Evolutionary conservation across 2,113 vertebrate genomes (phyloP).

Genomic region (Bungarus multicinctus): DNA sequence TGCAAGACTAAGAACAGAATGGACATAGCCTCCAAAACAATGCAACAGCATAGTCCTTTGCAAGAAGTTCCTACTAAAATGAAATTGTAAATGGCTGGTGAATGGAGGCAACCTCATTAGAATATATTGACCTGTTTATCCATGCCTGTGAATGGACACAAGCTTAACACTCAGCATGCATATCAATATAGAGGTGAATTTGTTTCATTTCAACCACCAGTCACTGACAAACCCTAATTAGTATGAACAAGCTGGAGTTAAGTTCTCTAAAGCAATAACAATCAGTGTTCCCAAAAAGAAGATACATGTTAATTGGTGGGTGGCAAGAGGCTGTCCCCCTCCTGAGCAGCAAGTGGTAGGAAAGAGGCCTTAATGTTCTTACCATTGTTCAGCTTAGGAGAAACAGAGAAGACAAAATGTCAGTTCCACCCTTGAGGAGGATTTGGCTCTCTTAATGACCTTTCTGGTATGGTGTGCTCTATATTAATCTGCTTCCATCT

Average conservation of each 20-base stretch:
- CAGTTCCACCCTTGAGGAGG: not conserved
- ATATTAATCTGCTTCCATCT: not conserved
- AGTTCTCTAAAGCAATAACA: not conserved
- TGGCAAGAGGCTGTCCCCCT: not conserved
- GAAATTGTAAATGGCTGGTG: not conserved
- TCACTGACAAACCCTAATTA: not conserved
- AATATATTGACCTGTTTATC: not conserved
- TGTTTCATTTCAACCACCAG: not conserved
- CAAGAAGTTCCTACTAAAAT: not conserved
- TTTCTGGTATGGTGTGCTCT: not conserved
- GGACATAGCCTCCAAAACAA: not conserved
- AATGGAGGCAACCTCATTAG: not conserved
- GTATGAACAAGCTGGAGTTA: not conserved
- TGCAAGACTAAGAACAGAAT: not conserved
- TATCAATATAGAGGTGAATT: no score
- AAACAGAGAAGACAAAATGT: not conserved
- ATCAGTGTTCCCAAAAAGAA: not conserved
- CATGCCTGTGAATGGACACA: not conserved
- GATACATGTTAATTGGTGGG: not conserved
- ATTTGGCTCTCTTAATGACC: not conserved
- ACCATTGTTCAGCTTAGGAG: no score
- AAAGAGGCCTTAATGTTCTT: not conserved
- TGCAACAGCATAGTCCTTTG: not conserved
- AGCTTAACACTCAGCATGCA: not conserved
- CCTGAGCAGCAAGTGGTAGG: not conserved